A percentile compares a stretch with the other conserved stretches of the same genome.
Evolutionary conservation across 2,888 invertebrate species (phyloP).

Genomic region (Cephus pygmeus): DNA sequence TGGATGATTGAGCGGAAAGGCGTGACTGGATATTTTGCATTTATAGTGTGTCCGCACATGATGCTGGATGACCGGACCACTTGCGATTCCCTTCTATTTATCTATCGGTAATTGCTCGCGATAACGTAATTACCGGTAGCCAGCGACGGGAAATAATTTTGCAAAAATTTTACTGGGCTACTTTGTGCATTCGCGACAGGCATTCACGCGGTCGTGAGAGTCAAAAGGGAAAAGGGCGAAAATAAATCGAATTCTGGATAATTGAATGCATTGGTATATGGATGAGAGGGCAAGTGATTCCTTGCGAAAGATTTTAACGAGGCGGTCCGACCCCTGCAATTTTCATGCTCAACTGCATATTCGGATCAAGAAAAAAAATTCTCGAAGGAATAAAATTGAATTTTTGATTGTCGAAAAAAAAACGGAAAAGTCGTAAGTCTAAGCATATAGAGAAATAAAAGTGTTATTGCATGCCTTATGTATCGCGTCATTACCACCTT

Average conservation of each 20-base stretch:
- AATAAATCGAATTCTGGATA: not conserved
- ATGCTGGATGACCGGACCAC: not conserved
- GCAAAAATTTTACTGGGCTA: conserved; percentile 18
- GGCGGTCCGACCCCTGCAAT: not conserved
- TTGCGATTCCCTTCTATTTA: not conserved
- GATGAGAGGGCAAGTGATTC: not conserved
- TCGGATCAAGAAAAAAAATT: not conserved
- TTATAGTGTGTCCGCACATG: conserved; percentile 14
- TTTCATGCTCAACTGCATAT: not conserved
- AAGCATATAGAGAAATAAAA: not conserved
- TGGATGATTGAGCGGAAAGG: conserved; percentile 19
- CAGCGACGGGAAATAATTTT: conserved; percentile 22
- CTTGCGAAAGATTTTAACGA: not conserved
- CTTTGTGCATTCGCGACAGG: not conserved
- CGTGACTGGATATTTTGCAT: conserved; percentile 15
- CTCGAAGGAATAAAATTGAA: not conserved
- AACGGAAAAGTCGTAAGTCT: not conserved
- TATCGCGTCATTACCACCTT: not conserved
- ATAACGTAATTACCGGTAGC: conserved; percentile 22
- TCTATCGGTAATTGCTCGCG: conserved; percentile 10
- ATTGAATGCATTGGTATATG: not conserved
- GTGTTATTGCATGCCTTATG: not conserved
- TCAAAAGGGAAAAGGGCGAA: not conserved
- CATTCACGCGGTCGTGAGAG: not conserved
- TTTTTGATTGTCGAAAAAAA: not conserved